Evolutionary conservation across 2,113 vertebrate genomes (phyloP), one percentile per base, ranked within the genome.

Genomic region (Misgurnus anguillicaudatus): DNA sequence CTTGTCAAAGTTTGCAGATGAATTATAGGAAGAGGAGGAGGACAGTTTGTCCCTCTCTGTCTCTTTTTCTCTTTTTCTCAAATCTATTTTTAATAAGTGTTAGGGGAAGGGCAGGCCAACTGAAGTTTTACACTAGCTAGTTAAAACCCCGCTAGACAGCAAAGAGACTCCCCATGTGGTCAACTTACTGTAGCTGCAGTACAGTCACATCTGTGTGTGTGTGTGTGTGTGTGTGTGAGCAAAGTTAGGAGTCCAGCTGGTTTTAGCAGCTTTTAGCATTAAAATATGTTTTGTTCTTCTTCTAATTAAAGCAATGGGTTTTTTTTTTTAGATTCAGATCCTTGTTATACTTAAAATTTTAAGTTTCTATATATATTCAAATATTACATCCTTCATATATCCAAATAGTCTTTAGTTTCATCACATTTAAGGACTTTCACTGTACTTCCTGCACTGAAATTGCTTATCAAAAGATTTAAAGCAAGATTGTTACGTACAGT

Each of bases 21-120:
- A 82, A 83, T 24, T 69, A 24, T 21, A 74, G 75, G 68, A 69
- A 72, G 82, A 81, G 81, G 48, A 77, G 74, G 78, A 69, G 78
- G 68, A 80, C 24, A 55, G 62, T 55, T 31, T 63, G 19, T 61
- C 47, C 48, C 47, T 60, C 74, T 38, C 38, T 78, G 36, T 45
- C 53, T 41, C 38, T 58, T 16, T 41, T 3, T 48, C 68, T 75
- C 24, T n/a, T n/a, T 31, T 31, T 70, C 77, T 85, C 55, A 85
- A 85, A 87, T 86, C 84, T 82, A 86, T 87, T 85, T 89, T 87
- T 87, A 87, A 89, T 89, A 83, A 86, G 85, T 45, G 63, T 68
- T 84, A 65, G 42, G 79, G 82, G 76, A 73, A 80, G 55, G 69
- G 58, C 66, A 82, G 64, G 79, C 72, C 75, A 51, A 74, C 66